Conservation (phyloP, 1,140 invertebrate genomes). For the Lucilia sericata region DNA sequence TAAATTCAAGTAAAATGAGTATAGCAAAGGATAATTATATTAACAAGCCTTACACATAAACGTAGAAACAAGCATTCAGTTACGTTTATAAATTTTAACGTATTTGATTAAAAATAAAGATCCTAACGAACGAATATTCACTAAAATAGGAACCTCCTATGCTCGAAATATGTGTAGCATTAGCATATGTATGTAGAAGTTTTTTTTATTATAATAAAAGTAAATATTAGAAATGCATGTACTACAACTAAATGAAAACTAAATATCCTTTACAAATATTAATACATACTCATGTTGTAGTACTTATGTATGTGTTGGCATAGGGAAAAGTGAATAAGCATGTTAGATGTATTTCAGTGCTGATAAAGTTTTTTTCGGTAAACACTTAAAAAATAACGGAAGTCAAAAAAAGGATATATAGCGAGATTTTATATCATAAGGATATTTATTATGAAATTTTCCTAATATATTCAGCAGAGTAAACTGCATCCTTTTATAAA, state of each 20-base stretch:
- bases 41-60: neutral
- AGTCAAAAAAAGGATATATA: too few species aligned
- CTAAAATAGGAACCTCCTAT: neutral
- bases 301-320: neutral
- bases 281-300: neutral
- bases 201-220: neutral
- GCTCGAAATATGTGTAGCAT: neutral
- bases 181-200: too few species aligned
- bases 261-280: slow-evolving; percentile 1
- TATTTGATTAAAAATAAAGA: neutral
- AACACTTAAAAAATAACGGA: too few species aligned
- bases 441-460: too few species aligned
- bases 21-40: slow-evolving; percentile 7
- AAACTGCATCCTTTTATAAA: too few species aligned
- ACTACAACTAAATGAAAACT: slow-evolving; percentile 6
- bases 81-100: neutral
- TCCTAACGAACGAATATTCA: neutral
- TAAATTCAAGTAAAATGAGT: neutral
- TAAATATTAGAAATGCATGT: neutral
- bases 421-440: too few species aligned
- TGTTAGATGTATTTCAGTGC: neutral
- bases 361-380: too few species aligned
- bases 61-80: neutral
- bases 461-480: too few species aligned
- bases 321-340: neutral